Conservation (phyloP, 1,140 invertebrate genomes). For the Caerostris darwini region DNA sequence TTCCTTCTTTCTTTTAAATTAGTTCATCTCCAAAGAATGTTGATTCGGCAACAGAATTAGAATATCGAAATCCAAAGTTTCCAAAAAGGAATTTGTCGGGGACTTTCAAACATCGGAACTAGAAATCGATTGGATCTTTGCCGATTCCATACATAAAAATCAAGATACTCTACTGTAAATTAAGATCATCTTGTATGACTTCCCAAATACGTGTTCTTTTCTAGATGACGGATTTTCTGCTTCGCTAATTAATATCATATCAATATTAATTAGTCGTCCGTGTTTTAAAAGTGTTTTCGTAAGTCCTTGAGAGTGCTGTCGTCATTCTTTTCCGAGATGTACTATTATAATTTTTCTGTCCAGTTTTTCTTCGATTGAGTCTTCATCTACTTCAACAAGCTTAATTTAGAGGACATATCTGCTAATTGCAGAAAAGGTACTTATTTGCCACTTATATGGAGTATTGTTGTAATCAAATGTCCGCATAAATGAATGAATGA, state of each 20-base stretch:
- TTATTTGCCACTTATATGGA: neutral
- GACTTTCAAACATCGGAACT: neutral
- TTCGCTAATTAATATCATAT: neutral
- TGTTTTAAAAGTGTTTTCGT: neutral
- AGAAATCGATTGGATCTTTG: neutral
- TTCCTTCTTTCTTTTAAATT: neutral
- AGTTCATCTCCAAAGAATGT: neutral
- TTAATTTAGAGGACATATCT: neutral
- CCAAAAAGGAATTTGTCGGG: neutral
- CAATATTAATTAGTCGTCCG: neutral
- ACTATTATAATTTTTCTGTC: neutral
- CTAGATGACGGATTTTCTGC: neutral
- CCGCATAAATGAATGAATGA: neutral
- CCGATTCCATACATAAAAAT: neutral
- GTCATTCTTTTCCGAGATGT: neutral
- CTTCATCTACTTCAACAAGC: neutral
- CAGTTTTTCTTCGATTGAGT: neutral
- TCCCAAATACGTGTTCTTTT: neutral
- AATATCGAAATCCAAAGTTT: neutral
- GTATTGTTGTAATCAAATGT: neutral
- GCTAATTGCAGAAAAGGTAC: neutral
- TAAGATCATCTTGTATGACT: neutral
- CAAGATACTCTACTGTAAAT: neutral
- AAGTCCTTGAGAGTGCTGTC: neutral
- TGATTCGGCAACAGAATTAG: neutral